These are phyloP conservation scores for Spheniscus mendiculus DNA, from an alignment of 2,113 vertebrate species.

Conservation along the genomic window DNA sequence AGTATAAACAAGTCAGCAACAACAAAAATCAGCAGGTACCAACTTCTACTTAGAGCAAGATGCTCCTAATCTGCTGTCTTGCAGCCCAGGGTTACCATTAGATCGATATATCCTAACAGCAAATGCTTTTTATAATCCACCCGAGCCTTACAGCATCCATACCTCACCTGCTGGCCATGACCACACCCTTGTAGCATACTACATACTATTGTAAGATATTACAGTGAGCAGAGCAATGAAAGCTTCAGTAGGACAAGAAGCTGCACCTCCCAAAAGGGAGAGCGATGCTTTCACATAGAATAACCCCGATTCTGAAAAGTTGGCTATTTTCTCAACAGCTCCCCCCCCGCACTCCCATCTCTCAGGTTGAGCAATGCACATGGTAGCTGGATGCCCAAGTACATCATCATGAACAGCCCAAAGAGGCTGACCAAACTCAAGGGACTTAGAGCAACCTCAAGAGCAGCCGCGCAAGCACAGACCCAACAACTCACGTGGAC, in stretches of 20 bases:
- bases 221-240: not conserved
- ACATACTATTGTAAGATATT: not conserved
- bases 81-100: not conserved
- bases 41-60: not conserved
- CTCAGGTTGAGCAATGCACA: not conserved
- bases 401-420: not conserved
- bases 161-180: not conserved
- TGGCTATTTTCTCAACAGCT: not conserved
- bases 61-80: not conserved
- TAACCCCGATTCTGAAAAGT: not conserved
- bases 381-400: not conserved
- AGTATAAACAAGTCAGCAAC: not conserved
- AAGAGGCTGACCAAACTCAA: not conserved
- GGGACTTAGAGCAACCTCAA: not conserved
- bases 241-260: not conserved
- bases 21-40: not conserved
- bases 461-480: fast-evolving
- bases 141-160: not conserved
- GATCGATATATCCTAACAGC: not conserved
- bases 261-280: not conserved
- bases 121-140: not conserved
- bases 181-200: too few species aligned
- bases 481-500: not conserved
- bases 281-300: not conserved
- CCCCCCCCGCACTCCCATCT: fast-evolving